Evolutionary conservation across 2,888 invertebrate species (phyloP).

Genomic region (Drosophila conformis): DNA sequence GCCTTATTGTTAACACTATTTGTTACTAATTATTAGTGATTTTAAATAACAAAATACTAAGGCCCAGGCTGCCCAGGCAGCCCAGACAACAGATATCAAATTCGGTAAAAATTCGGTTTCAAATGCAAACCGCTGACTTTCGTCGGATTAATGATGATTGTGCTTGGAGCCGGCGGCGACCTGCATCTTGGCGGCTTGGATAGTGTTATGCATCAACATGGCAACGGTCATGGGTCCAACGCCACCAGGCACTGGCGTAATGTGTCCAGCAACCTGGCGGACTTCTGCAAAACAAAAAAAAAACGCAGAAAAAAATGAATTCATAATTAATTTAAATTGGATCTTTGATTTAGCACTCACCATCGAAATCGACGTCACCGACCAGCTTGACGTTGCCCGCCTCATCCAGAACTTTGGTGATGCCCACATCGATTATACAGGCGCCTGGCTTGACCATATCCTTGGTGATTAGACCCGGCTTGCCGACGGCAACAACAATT

Average conservation of each 20-base stretch:
- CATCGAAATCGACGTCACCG: slow-evolving; percentile 95
- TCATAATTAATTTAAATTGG: not conserved
- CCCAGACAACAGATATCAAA: slow-evolving; percentile 26
- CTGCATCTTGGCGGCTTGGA: slow-evolving; percentile 89
- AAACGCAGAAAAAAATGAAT: not conserved
- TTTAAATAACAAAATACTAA: slow-evolving; percentile 63
- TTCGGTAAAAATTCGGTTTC: slow-evolving; percentile 30
- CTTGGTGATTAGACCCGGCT: slow-evolving; percentile 90
- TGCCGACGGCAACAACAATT: slow-evolving; percentile 86
- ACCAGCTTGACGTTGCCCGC: slow-evolving; percentile 90
- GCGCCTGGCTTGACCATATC: slow-evolving; percentile 96
- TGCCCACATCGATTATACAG: slow-evolving; percentile 95
- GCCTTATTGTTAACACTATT: slow-evolving; percentile 32
- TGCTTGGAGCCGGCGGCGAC: slow-evolving; percentile 53
- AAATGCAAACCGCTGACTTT: not conserved
- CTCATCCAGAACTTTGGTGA: slow-evolving; percentile 89
- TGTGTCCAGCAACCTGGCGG: slow-evolving; percentile 91
- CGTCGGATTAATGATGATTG: not conserved
- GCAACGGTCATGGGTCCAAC: slow-evolving; percentile 98
- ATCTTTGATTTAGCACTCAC: slow-evolving; percentile 82
- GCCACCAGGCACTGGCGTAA: slow-evolving; percentile 96
- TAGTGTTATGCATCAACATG: slow-evolving; percentile 96
- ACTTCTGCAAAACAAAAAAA: slow-evolving; percentile 86
- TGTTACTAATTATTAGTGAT: slow-evolving; percentile 34
- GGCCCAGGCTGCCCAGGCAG: slow-evolving; percentile 16